Conservation (phyloP, 2,113 vertebrate species). For the Nannobrachium achirus region DNA sequence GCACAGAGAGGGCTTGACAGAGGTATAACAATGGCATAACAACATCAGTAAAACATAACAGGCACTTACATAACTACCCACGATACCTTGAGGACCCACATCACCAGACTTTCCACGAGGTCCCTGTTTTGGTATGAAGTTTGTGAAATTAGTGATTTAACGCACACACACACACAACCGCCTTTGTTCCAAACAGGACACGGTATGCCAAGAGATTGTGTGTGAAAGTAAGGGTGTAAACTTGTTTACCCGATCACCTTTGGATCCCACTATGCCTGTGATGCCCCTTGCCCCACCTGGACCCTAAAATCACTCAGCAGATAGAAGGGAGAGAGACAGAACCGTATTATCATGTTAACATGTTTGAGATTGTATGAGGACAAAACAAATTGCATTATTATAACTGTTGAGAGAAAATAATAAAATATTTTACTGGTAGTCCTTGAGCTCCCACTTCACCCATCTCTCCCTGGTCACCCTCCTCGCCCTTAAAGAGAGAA, state of each 20-base stretch:
- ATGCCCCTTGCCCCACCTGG: constrained; percentile 87
- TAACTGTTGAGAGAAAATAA: background rate
- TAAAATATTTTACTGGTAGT: constrained; percentile 89
- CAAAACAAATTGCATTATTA: background rate
- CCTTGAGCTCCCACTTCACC: constrained; percentile 91
- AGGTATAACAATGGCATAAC: background rate
- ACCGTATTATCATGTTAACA: constrained; percentile 37
- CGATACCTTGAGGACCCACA: constrained; percentile 84
- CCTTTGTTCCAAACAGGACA: no score
- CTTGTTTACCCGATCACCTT: constrained; percentile 90
- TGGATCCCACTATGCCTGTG: constrained; percentile 85
- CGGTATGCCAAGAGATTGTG: no score
- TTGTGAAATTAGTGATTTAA: no score
- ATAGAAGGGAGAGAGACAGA: constrained; percentile 32
- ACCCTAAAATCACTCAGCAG: constrained; percentile 83
- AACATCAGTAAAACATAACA: background rate
- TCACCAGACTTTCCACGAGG: constrained; percentile 85
- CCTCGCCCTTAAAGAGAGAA: constrained; percentile 85
- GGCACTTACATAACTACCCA: constrained; percentile 87
- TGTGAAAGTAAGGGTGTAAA: no score
- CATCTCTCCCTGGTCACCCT: constrained; percentile 86
- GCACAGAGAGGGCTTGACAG: background rate
- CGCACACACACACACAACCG: no score
- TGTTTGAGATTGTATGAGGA: constrained; percentile 11
- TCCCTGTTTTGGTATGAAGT: constrained; percentile 77